phyloP scores from a whole-genome alignment of 2,113 vertebrate genomes.

The Tiliqua scincoides region DNA sequence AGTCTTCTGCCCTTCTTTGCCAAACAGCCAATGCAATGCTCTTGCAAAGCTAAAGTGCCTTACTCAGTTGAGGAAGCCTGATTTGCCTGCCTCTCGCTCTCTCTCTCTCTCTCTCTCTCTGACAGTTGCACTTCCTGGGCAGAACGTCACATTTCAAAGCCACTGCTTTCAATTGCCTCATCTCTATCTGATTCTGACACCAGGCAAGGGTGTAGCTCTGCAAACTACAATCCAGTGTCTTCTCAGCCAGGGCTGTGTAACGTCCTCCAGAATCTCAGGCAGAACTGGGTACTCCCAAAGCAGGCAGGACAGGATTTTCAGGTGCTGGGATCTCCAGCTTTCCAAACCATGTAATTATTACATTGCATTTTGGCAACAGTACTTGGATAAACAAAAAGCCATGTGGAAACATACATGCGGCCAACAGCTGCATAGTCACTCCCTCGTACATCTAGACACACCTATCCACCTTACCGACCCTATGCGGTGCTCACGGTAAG shows the following conservation, averaged over 20 bases:
- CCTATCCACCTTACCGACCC: background rate
- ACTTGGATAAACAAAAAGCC: background rate
- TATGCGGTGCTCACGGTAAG: background rate
- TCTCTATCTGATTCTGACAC: slow-evolving; percentile 29
- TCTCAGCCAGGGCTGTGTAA: background rate
- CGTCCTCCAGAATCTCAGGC: background rate
- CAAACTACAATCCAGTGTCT: background rate
- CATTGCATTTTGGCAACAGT: background rate
- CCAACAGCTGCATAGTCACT: background rate
- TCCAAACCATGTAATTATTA: slow-evolving; percentile 16
- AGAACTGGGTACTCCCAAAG: slow-evolving; percentile 5
- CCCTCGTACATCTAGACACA: background rate
- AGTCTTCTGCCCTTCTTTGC: background rate
- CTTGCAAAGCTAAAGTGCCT: background rate
- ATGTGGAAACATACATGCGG: background rate
- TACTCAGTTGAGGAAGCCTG: slow-evolving; percentile 1
- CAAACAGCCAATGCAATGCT: background rate
- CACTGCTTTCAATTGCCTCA: background rate
- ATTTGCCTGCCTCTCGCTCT: background rate
- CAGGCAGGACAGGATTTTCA: slow-evolving; percentile 23
- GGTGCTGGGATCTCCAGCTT: background rate
- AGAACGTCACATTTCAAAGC: slow-evolving; percentile 30
- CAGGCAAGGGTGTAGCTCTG: slow-evolving; percentile 3
- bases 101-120: background rate
- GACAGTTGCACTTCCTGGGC: slow-evolving; percentile 7